phyloP scores from a whole-genome alignment of 2,113 vertebrate genomes.

The Cinclus mexicanus region DNA sequence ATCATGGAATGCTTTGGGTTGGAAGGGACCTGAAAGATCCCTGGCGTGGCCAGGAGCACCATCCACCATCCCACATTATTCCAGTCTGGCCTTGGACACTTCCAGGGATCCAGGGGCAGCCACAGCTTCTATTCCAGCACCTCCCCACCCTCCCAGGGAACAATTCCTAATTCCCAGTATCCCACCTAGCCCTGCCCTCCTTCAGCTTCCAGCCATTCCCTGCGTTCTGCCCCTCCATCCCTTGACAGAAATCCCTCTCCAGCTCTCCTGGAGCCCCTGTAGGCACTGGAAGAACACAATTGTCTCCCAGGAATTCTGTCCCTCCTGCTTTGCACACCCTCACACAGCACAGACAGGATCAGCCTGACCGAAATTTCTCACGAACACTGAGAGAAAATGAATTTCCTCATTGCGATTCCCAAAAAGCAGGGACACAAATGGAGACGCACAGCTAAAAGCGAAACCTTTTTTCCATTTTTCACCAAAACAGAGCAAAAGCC shows the following conservation, averaged over 20 bases:
- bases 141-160: background rate
- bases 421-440: background rate
- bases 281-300: background rate
- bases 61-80: background rate
- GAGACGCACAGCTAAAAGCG: background rate
- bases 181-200: fast-evolving
- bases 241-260: background rate
- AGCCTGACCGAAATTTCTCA: background rate
- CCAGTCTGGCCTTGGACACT: background rate
- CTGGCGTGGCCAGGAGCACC: background rate
- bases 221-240: background rate
- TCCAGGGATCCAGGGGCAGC: background rate
- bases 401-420: constrained; percentile 36
- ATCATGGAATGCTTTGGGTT: background rate
- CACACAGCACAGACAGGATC: background rate
- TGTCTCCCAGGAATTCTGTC: background rate
- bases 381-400: background rate
- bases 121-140: background rate
- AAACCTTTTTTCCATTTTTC: background rate
- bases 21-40: background rate
- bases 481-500: background rate
- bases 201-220: background rate
- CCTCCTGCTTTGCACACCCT: background rate
- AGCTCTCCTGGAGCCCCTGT: background rate
- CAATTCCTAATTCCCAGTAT: background rate